Evolutionary conservation across 2,113 vertebrate species (phyloP), one percentile per base, ranked within the genome.

Genomic region (Ceyx melanurus): DNA sequence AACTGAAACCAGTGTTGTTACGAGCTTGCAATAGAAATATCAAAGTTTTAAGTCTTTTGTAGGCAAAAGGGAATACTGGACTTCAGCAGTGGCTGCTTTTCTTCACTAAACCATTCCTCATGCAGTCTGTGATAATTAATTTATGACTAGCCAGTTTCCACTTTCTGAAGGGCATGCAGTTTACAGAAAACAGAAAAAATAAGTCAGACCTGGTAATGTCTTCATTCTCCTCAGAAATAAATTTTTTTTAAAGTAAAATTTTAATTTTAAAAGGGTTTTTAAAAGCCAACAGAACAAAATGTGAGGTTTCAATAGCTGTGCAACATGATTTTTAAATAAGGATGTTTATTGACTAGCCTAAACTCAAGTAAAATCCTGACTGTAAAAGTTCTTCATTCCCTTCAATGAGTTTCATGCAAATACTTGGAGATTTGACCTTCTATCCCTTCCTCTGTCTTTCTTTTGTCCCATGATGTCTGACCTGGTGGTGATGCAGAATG

Each of bases 361-460:
- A 92, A 71, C 79, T 86, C 93, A 94, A 96, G 66, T 91, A 94
- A 97, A 80, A 95, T 91, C 51, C 31, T 53, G 90, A 95, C 85
- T 31, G 25, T 57, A 67, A 22, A 48, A 96, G 79, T 66, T 87
- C 42, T 94, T 89, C 35, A 73, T 57, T 83, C 51, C 31, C 14
- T 68, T 65, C 82, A 78, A n/a, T 77, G 86, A 94, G 51, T 96
- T 94, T 95, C 81, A 76, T 62, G 71, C 88, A 76, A 76, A 85
- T 91, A 85, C 50, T 90, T 3, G 5, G 82, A 94, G 43, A 77
- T 10, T 40, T 0, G 11, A 93, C 65, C 88, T 93, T 91, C 81
- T 71, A 89, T 14, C 66, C 70, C 21, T 91, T 89, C 48, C 43
- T 67, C 78, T 87, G 65, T 68, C 79, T 93, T 33, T 51, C 46